Evolutionary conservation across 2,113 vertebrate genomes (phyloP), one percentile per base, ranked within the genome.

Genomic region (Montifringilla adamsi): DNA sequence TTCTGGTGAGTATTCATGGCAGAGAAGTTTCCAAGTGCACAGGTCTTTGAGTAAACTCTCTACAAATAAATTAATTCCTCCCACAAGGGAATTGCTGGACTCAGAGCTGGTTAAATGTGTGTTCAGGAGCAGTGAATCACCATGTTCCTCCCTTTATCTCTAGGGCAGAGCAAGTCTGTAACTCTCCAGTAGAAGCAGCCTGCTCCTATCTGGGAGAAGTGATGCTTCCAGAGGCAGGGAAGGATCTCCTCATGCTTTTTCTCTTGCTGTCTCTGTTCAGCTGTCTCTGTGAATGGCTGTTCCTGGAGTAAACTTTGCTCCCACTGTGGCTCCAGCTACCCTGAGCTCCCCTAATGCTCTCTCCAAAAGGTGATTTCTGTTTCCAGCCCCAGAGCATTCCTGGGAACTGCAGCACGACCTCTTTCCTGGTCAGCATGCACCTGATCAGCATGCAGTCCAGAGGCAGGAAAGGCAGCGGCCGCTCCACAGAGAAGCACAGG

Each of bases 41-140:
- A 49, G 68, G 60, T 92, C 33, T 92, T 87, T 50, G 60, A 89
- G 31, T 64, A 78, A 89, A 52, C 55, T 91, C 46, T 8, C 49
- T 86, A 11, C 46, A 90, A 94, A 90, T 82, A 87, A 84, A 58
- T 5, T 1, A 83, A 66, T 67, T 84, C 37, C 73, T 81, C 73
- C 72, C 84, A 76, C 60, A 21, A 52, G 60, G 76, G 76, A 49
- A 68, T 60, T 89, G 52, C 67, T 70, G 47, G 59, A 19, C 31
- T 60, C 4, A 6, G 47, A 37, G 44, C 73, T 78, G 60, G 59
- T 78, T 88, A 41, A 68, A 47, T 52, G 46, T 30, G 68, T 59
- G 53, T 75, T 91, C 12, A 60, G 85, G 66, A 79, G 92, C 60
- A 64, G 13, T 93, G 83, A 96, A 92, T 96, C 92, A 60, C 90